Conservation (phyloP, 2,888 invertebrate genomes). For the Apamea epomidion region DNA sequence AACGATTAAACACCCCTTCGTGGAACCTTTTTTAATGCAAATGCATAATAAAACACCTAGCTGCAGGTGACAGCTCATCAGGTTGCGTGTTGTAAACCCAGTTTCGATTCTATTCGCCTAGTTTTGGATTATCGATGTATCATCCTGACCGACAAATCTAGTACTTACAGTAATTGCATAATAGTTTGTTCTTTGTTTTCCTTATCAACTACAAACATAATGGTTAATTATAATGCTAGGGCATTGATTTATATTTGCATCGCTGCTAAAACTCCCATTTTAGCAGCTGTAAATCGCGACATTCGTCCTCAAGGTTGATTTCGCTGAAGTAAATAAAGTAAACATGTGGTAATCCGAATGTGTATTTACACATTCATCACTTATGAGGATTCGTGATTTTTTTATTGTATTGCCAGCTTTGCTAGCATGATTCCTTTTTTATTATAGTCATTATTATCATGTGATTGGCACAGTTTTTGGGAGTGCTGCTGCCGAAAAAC, state of each 20-base stretch:
- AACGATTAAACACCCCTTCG: neutral
- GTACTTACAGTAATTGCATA: slow-evolving; percentile 15
- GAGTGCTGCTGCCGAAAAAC: neutral
- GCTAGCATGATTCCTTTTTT: neutral
- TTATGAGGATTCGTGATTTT: neutral
- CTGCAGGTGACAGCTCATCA: neutral
- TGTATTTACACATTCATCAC: neutral
- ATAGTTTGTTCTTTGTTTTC: slow-evolving; percentile 19
- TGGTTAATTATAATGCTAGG: neutral
- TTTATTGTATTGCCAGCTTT: neutral
- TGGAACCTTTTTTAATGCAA: neutral
- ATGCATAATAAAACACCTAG: neutral
- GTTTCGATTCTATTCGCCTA: neutral
- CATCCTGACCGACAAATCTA: neutral
- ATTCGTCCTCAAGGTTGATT: neutral
- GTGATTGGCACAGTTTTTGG: neutral
- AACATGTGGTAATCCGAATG: neutral
- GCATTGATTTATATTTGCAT: neutral
- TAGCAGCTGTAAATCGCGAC: neutral
- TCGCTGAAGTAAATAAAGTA: neutral
- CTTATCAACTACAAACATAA: slow-evolving; percentile 11
- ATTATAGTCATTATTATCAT: neutral
- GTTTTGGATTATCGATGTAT: slow-evolving; percentile 8
- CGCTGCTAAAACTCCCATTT: no score
- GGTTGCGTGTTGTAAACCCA: neutral